Evolutionary conservation across 2,888 invertebrate species (phyloP), one percentile per base, ranked within the genome.

Genomic region (Agonopterix alstromeriana): DNA sequence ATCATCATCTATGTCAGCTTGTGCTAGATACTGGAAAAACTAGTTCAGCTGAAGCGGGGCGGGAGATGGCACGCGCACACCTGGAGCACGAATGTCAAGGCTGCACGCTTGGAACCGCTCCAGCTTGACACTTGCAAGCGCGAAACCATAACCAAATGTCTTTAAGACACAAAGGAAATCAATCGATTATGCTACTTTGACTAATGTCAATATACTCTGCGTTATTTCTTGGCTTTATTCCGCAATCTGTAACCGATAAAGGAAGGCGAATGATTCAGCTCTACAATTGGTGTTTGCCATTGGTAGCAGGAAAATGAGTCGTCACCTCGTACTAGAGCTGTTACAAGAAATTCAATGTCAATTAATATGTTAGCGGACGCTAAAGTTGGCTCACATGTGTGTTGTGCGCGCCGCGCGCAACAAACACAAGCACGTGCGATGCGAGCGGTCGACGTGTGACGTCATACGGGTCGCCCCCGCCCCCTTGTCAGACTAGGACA

Each of bases 391-490:
- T 57, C 61, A 48, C 58, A 76, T 82, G 83, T 82, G 82, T 81
- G 77, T 77, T 59, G 68, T 72, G 58, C 58, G 63, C 70, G 74
- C 72, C 68, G 67, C 74, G 74, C 77, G 79, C 77, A 77, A 82
- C 85, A 84, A 83, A 84, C 85, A 86, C 85, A 80, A 81, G 83
- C 87, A 86, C 87, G 87, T 85, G 85, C 82, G 82, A 67, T 57
- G 69, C 74, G 63, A 61, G 65, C 77, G 71, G 63, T 53, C 41
- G 53, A 60, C 64, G 67, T 63, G 74, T 86, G 82, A 85, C 82
- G 77, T 81, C 82, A 80, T 73, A 50, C 57, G 69, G 78, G 73
- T 75, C 76, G 77, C 77, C 70, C 79, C 79, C 77, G 74, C 77
- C 75, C 69, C 70, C 67, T 67, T 53, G 67, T 57, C 54, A 66